A percentile compares a stretch with the other conserved stretches of the same genome.
phyloP scores from a whole-genome alignment of 2,888 invertebrate species.

The Tenthredo amoena region DNA sequence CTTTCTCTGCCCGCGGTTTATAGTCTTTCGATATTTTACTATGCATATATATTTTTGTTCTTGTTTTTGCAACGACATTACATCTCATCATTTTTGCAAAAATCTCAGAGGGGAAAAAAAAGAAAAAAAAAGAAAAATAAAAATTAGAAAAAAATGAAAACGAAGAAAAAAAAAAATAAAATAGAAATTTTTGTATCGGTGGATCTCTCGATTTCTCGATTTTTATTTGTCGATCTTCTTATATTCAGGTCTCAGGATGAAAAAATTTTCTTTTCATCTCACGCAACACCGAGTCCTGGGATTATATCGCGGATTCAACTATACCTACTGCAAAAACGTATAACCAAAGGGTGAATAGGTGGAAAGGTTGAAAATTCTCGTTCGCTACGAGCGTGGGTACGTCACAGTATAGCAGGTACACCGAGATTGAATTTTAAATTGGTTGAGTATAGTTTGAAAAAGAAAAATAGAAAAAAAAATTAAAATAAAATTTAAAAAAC shows the following conservation, averaged over 20 bases:
- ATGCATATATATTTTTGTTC: no score
- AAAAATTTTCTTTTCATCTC: no score
- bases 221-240: not conserved
- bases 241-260: no score
- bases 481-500: not conserved
- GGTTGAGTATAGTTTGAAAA: not conserved
- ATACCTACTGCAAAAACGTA: not conserved
- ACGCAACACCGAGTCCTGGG: not conserved
- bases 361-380: not conserved
- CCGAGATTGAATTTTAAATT: constrained; percentile 2
- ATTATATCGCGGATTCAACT: not conserved
- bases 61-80: not conserved
- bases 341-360: not conserved
- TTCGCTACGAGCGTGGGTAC: not conserved
- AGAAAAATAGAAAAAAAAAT: not conserved
- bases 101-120: no score
- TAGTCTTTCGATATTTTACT: not conserved
- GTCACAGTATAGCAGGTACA: not conserved
- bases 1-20: not conserved
- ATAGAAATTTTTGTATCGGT: not conserved
- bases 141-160: no score
- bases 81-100: no score
- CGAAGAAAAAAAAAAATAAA: no score
- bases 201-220: not conserved
- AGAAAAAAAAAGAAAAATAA: no score